phyloP scores from a whole-genome alignment of 53 echinoderm and acorn worm species.

The Apostichopus leukothele region DNA sequence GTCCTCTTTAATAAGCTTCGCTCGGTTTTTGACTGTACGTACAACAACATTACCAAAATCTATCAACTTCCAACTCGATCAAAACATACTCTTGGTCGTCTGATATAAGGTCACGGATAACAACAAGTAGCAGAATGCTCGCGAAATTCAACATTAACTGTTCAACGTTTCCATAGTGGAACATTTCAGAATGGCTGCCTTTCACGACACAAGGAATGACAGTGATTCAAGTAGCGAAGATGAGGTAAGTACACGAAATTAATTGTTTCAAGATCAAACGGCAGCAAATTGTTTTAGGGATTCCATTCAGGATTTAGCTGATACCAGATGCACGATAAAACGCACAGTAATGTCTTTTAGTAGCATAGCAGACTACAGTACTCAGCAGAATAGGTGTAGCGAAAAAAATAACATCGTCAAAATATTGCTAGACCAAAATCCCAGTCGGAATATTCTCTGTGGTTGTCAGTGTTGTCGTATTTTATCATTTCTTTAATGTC shows the following conservation, averaged over 20 bases:
- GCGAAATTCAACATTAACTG: background rate
- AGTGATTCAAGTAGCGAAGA: slow-evolving; percentile 35
- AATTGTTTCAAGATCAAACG: background rate
- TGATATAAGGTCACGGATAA: background rate
- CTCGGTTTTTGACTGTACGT: background rate
- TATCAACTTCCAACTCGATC: background rate
- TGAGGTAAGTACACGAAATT: background rate
- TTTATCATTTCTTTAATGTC: too few species aligned
- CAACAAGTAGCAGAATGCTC: background rate
- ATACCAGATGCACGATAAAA: slow-evolving; percentile 5
- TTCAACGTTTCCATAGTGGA: background rate
- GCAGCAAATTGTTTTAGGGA: too few species aligned
- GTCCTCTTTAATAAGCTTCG: background rate
- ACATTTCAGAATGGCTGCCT: slow-evolving; percentile 12
- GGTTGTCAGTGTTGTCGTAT: too few species aligned
- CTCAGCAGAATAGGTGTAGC: too few species aligned
- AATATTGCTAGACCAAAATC: too few species aligned
- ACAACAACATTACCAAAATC: background rate
- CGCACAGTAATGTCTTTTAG: too few species aligned
- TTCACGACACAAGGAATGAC: background rate
- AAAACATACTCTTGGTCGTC: background rate
- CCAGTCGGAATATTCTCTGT: too few species aligned
- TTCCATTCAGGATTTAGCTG: too few species aligned
- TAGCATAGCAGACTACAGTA: too few species aligned
- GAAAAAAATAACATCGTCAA: too few species aligned